Evolutionary conservation across 2,888 invertebrate species (phyloP).

Genomic region (Dione vanillae): DNA sequence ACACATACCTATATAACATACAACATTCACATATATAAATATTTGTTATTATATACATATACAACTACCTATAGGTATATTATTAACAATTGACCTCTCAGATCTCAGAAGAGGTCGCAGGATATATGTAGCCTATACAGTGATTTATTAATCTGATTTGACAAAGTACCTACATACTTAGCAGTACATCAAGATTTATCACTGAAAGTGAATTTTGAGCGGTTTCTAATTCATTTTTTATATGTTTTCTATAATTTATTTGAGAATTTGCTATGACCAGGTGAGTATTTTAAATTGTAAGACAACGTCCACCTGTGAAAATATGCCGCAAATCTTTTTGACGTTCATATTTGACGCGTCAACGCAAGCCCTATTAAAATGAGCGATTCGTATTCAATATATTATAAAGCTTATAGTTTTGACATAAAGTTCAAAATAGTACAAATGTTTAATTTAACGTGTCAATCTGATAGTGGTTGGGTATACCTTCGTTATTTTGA

Average conservation of each 20-base stretch:
- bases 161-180: no score
- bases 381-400: slow-evolving; percentile 50
- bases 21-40: no score
- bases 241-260: no score
- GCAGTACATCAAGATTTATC: no score
- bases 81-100: no score
- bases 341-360: slow-evolving; percentile 49
- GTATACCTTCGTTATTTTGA: slow-evolving; percentile 70
- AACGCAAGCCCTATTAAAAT: slow-evolving; percentile 50
- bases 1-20: no score
- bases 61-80: no score
- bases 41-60: no score
- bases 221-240: no score
- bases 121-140: no score
- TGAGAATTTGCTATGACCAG: slow-evolving; percentile 7
- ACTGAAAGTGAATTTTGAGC: neutral
- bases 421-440: slow-evolving; percentile 54
- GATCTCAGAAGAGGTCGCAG: no score
- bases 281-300: slow-evolving; percentile 13
- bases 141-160: no score
- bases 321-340: slow-evolving; percentile 50
- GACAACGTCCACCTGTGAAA: slow-evolving; percentile 59
- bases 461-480: slow-evolving; percentile 39
- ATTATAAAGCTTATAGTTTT: slow-evolving; percentile 43
- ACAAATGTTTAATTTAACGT: slow-evolving; percentile 42